Conservation (phyloP, 2,113 vertebrate species). For the Macrotus californicus region DNA sequence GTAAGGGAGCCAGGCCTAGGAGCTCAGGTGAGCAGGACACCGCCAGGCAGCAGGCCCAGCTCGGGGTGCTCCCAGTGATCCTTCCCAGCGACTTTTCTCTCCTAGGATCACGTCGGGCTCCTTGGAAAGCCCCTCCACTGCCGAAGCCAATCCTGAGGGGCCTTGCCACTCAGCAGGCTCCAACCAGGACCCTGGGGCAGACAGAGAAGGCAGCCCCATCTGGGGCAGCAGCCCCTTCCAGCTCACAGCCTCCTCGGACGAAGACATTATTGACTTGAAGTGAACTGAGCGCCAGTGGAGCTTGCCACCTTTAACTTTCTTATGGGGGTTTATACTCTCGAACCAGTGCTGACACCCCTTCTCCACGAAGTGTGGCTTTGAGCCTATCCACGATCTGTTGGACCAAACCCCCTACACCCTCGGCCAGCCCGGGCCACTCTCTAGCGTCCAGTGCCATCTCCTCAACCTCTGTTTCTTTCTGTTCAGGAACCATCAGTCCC, state of each 20-base stretch:
- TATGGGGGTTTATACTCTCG: constrained; percentile 65
- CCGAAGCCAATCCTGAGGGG: constrained; percentile 82
- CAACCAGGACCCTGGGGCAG: constrained; percentile 78
- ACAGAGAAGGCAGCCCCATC: constrained; percentile 82
- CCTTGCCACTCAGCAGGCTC: constrained; percentile 80
- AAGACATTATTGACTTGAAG: constrained; percentile 95
- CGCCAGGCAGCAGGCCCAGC: background rate
- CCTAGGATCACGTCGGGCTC: constrained; percentile 85
- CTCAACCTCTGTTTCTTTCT: constrained; percentile 61
- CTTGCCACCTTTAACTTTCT: constrained; percentile 65
- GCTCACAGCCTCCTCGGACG: constrained; percentile 86
- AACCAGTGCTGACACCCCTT: constrained; percentile 68
- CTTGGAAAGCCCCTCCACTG: constrained; percentile 77
- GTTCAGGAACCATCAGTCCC: constrained; percentile 63
- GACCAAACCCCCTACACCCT: constrained; percentile 61
- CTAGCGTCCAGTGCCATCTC: constrained; percentile 54
- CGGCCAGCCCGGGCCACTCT: constrained; percentile 66
- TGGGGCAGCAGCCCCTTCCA: constrained; percentile 81
- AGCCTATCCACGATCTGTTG: constrained; percentile 56
- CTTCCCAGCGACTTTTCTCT: constrained; percentile 19
- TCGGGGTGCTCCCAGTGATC: background rate
- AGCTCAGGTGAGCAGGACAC: background rate
- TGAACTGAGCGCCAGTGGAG: constrained; percentile 83
- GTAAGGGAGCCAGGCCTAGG: background rate
- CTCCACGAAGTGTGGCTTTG: constrained; percentile 61